Evolutionary conservation across 2,797 vertebrate species (phyloP).

Genomic region (Chlorospingus semifuscus): DNA sequence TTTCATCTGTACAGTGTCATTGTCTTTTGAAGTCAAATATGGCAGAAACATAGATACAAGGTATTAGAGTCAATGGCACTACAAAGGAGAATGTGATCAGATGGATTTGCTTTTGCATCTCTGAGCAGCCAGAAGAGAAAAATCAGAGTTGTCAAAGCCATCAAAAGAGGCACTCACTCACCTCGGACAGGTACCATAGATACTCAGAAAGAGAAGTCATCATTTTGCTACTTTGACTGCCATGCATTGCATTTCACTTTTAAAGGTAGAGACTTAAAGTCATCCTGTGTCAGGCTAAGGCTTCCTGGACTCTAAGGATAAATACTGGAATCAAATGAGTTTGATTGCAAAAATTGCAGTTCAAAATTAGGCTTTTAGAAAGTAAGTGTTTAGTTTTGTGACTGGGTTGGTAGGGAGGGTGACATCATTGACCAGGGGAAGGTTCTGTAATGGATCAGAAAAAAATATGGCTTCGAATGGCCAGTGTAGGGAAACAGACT

Average conservation of each 20-base stretch:
- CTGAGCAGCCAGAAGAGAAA: not conserved
- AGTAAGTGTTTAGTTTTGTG: not conserved
- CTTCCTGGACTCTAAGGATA: not conserved
- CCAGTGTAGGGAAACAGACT: not conserved
- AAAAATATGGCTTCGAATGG: not conserved
- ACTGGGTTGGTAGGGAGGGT: accelerated
- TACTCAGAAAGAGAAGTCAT: not conserved
- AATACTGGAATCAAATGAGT: not conserved
- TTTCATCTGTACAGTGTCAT: not conserved
- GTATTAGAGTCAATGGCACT: not conserved
- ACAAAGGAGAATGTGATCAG: not conserved
- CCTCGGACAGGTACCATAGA: accelerated
- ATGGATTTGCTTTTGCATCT: not conserved
- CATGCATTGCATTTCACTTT: not conserved
- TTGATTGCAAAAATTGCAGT: not conserved
- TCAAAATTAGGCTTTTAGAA: not conserved
- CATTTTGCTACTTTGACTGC: not conserved
- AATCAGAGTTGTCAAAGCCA: not conserved
- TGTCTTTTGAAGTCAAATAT: conserved; percentile 15
- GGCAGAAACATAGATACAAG: not conserved
- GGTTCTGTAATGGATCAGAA: not conserved
- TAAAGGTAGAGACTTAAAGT: not conserved
- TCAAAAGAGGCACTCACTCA: not conserved
- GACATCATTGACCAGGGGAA: not conserved
- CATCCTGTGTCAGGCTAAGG: not conserved